Evolutionary conservation across 2,888 invertebrate species (phyloP).

Genomic region (Dicranocentrus wangi): DNA sequence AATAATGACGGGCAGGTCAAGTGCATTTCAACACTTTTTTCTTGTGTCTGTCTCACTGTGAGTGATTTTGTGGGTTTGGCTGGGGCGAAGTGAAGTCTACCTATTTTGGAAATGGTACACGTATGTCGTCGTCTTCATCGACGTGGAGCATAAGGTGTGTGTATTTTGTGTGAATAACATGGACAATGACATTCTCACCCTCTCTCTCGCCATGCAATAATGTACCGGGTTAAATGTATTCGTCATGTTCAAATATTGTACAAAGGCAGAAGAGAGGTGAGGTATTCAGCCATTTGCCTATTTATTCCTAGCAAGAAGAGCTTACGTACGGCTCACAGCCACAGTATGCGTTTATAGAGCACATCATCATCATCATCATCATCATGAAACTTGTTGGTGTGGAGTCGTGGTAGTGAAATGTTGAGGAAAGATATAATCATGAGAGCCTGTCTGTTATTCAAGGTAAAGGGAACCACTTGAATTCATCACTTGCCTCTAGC

Average conservation of each 20-base stretch:
- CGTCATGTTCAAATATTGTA: too few species aligned
- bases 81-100: constrained; percentile 20
- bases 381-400: neutral
- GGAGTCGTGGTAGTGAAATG: constrained; percentile 1
- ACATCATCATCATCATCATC: neutral
- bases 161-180: too few species aligned
- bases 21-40: constrained; percentile 34
- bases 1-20: constrained; percentile 38
- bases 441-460: constrained; percentile 41
- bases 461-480: constrained; percentile 60
- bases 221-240: too few species aligned
- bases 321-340: too few species aligned
- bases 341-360: neutral
- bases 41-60: too few species aligned
- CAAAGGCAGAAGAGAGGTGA: too few species aligned
- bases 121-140: too few species aligned
- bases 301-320: too few species aligned
- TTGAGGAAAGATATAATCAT: constrained; percentile 36
- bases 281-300: too few species aligned
- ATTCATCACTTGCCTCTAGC: constrained; percentile 48
- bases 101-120: neutral
- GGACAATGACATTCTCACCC: neutral
- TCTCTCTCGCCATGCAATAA: too few species aligned
- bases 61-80: constrained; percentile 5
- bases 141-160: neutral